phyloP scores from a whole-genome alignment of 2,113 vertebrate genomes.

The Carassius auratus region DNA sequence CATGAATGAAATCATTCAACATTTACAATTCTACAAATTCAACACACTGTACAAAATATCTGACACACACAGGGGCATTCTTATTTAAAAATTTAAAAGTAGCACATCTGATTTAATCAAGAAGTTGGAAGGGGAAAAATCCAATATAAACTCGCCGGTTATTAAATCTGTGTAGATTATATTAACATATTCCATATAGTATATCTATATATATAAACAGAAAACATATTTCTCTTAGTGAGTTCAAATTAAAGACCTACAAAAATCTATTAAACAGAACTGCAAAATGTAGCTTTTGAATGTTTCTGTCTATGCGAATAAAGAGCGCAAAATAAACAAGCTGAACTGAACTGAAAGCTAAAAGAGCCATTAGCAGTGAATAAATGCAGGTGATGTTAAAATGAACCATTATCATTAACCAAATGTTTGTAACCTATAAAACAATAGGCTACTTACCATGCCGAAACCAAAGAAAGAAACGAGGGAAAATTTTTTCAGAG shows the following conservation, averaged over 20 bases:
- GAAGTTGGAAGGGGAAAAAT: too few relatives aligned
- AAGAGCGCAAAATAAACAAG: background rate
- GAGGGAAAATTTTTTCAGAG: background rate
- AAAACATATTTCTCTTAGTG: background rate
- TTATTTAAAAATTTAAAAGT: background rate
- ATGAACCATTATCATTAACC: background rate
- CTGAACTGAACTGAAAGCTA: background rate
- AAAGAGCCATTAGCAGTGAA: background rate
- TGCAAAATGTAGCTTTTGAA: background rate
- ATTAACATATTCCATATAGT: too few relatives aligned
- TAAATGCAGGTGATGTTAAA: background rate
- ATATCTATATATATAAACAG: background rate
- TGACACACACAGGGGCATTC: background rate
- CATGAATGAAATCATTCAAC: background rate
- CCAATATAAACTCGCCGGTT: background rate
- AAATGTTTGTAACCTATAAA: background rate
- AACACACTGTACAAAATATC: background rate
- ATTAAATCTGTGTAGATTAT: background rate
- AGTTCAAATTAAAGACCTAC: background rate
- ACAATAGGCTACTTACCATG: constrained; percentile 17
- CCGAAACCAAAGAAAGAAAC: constrained; percentile 13
- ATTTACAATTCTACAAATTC: background rate
- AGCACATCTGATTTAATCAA: background rate
- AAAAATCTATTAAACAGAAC: background rate
- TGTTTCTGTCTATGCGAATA: background rate